Percentiles rank a stretch among this genome's conserved stretches.
Evolutionary conservation across 2,888 invertebrate genomes (phyloP).

Genomic region (Trichogramma dendrolimi): DNA sequence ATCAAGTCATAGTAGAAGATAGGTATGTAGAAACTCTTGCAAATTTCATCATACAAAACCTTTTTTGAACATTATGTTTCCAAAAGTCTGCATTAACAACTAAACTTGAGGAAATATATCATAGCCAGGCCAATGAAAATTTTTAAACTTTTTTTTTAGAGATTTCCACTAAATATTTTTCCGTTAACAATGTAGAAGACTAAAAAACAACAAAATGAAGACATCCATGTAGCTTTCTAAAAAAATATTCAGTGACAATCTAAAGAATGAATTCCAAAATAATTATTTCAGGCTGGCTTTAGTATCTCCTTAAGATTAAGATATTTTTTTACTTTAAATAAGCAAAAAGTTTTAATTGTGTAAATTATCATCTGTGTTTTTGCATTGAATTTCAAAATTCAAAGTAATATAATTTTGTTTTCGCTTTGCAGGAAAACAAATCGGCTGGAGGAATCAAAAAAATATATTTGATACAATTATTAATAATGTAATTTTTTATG

Average conservation of each 20-base stretch:
- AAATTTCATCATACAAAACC: not conserved
- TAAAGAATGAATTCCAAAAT: no score
- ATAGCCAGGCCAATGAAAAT: not conserved
- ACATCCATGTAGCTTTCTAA: no score
- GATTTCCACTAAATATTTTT: no score
- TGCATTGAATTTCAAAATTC: not conserved
- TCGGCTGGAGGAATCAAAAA: conserved; percentile 88
- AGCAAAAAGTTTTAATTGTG: conserved; percentile 9
- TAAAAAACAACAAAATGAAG: no score
- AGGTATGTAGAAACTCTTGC: conserved; percentile 56
- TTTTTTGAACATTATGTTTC: not conserved
- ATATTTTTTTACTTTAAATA: conserved; percentile 1
- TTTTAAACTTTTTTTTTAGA: no score
- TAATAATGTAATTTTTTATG: conserved; percentile 90
- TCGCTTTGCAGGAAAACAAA: conserved; percentile 75
- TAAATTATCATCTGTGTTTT: not conserved
- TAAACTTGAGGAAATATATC: not conserved
- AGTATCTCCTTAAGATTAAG: not conserved
- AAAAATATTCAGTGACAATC: no score
- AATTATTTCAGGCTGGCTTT: no score
- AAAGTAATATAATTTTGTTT: conserved; percentile 3
- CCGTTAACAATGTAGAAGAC: no score
- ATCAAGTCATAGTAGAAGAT: conserved; percentile 92
- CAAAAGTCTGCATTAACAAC: not conserved
- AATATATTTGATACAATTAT: conserved; percentile 98